These are phyloP conservation scores for Cyphotilapia sp. DNA, from an alignment of 2,113 vertebrate species.

Conservation along the genomic window DNA sequence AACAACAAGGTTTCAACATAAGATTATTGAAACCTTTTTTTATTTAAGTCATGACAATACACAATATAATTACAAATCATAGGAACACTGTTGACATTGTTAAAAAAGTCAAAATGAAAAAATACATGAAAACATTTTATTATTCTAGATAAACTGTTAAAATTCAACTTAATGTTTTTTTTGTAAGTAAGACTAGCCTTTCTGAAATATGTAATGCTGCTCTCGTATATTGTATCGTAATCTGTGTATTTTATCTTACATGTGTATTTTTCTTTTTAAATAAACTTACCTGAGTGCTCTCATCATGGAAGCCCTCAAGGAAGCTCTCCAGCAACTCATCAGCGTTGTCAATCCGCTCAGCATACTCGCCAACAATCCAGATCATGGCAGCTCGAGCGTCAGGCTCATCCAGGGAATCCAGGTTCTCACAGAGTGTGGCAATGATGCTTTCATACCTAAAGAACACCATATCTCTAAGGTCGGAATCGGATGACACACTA, in stretches of 20 bases:
- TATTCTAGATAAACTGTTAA: background rate
- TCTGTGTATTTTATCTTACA: background rate
- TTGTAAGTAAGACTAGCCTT: background rate
- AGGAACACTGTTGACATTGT: background rate
- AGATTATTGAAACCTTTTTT: no score
- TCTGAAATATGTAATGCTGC: background rate
- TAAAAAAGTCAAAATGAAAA: background rate
- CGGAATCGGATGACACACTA: background rate
- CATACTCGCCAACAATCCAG: conserved; percentile 99
- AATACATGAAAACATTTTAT: background rate
- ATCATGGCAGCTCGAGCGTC: conserved; percentile 98
- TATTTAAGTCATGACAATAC: background rate
- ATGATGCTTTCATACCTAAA: conserved; percentile 97
- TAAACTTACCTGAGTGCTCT: conserved; percentile 90
- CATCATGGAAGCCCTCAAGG: conserved; percentile 96
- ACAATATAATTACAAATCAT: background rate
- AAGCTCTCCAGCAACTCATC: conserved; percentile 97
- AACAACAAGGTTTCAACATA: background rate
- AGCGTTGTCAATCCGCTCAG: conserved; percentile 95
- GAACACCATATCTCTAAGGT: background rate
- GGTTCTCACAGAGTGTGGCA: conserved; percentile 94
- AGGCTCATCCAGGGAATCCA: conserved; percentile 95
- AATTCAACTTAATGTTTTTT: background rate
- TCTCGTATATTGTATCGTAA: background rate
- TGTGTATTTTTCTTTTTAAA: fast-evolving